Evolutionary conservation across 1,140 invertebrate species (phyloP).

Genomic region (Pararge aegeria): DNA sequence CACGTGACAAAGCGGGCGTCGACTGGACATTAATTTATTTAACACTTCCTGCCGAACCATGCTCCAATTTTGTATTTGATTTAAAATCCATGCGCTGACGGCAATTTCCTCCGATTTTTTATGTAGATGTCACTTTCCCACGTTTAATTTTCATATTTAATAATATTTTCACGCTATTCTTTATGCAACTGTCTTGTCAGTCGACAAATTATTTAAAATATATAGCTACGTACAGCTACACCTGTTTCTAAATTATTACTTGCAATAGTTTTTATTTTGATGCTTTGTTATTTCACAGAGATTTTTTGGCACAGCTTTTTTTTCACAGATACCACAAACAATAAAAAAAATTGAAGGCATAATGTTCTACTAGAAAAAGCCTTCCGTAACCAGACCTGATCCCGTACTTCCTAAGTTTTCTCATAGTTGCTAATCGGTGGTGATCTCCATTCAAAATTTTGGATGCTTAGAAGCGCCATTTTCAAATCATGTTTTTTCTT

Average conservation of each 20-base stretch:
- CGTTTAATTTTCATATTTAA: constrained; percentile 48
- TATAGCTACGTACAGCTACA: constrained; percentile 12
- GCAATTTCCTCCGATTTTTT: constrained; percentile 64
- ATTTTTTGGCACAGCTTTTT: neutral
- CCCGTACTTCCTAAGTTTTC: too few species aligned
- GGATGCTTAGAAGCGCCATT: too few species aligned
- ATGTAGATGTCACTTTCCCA: constrained; percentile 46
- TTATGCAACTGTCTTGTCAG: constrained; percentile 37
- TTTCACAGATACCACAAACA: too few species aligned
- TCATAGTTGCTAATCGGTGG: too few species aligned
- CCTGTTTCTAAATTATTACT: constrained; percentile 19
- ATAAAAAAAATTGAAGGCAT: too few species aligned
- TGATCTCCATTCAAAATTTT: too few species aligned
- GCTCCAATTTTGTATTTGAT: constrained; percentile 76
- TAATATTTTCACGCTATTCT: constrained; percentile 35
- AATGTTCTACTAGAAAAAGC: too few species aligned
- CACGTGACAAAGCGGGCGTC: constrained; percentile 53
- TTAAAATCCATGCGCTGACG: constrained; percentile 64
- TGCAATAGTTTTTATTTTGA: constrained; percentile 2
- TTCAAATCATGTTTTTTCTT: too few species aligned
- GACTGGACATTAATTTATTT: constrained; percentile 64
- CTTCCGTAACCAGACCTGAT: too few species aligned
- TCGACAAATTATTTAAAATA: constrained; percentile 46
- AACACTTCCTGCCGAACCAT: constrained; percentile 68
- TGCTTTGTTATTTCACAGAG: neutral